These are phyloP conservation scores for Apostichopus leukothele DNA, from an alignment of 53 echinoderm and acorn worm species.

Conservation along the genomic window DNA sequence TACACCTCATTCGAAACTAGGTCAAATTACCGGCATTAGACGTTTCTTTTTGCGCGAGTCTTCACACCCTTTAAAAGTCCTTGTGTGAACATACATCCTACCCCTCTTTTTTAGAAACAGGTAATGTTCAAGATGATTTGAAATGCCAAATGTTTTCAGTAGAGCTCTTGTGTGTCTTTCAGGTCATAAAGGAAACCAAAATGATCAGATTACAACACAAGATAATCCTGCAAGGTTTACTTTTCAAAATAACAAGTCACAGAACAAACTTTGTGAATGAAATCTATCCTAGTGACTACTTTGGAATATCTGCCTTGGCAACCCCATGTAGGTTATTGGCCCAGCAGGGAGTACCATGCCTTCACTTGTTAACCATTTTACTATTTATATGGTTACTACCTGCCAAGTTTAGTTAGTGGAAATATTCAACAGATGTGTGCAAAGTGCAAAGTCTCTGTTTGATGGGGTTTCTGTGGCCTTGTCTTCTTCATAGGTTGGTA, in stretches of 20 bases:
- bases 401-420: slow-evolving; percentile 9
- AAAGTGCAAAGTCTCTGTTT: slow-evolving; percentile 22
- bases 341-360: slow-evolving; percentile 17
- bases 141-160: no score
- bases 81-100: no score
- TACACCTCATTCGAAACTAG: no score
- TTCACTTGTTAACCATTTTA: slow-evolving; percentile 18
- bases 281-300: not conserved
- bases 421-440: not conserved
- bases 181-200: no score
- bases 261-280: not conserved
- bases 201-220: no score
- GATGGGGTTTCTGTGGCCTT: slow-evolving; percentile 16
- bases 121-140: no score
- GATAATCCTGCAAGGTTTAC: no score
- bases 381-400: not conserved
- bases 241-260: not conserved
- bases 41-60: no score
- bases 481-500: not conserved
- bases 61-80: no score
- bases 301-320: not conserved
- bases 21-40: no score
- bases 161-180: no score
- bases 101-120: no score
- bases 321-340: slow-evolving; percentile 17